These are phyloP conservation scores for Iselma pallidipennis DNA, from an alignment of 2,888 invertebrate genomes.

Conservation along the genomic window DNA sequence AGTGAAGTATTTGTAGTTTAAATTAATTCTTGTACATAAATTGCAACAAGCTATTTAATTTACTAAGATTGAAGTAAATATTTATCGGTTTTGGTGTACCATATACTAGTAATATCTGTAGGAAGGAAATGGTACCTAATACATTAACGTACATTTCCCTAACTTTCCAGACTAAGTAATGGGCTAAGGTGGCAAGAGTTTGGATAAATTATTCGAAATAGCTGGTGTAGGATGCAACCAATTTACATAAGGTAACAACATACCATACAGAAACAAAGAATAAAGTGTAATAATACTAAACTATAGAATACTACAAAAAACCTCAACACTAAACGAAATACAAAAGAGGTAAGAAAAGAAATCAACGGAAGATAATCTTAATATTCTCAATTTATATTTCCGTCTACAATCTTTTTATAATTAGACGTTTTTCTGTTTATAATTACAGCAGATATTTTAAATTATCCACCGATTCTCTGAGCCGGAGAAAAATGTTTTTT, in stretches of 20 bases:
- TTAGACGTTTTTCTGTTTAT: too few relatives aligned
- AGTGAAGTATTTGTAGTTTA: not conserved
- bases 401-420: too few relatives aligned
- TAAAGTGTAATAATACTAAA: not conserved
- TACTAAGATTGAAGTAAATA: slow-evolving; percentile 7
- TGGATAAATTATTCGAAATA: slow-evolving; percentile 23
- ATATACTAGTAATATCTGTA: slow-evolving; percentile 3
- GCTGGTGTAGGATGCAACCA: slow-evolving; percentile 27
- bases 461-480: too few relatives aligned
- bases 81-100: slow-evolving; percentile 10
- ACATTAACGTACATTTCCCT: slow-evolving; percentile 32
- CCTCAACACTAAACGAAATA: too few relatives aligned
- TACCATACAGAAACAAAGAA: slow-evolving; percentile 22
- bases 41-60: not conserved
- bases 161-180: slow-evolving; percentile 38
- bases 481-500: too few relatives aligned
- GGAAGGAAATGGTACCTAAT: slow-evolving; percentile 27
- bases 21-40: not conserved
- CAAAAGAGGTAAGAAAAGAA: too few relatives aligned
- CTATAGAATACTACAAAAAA: not conserved
- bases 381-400: too few relatives aligned
- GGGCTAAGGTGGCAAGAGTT: slow-evolving; percentile 26
- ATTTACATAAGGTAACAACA: slow-evolving; percentile 40
- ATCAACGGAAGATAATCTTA: too few relatives aligned
- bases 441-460: too few relatives aligned